Base-by-base conservation (phyloP, 2,888 invertebrate species). In the Holacanthella duospinosa region DNA sequence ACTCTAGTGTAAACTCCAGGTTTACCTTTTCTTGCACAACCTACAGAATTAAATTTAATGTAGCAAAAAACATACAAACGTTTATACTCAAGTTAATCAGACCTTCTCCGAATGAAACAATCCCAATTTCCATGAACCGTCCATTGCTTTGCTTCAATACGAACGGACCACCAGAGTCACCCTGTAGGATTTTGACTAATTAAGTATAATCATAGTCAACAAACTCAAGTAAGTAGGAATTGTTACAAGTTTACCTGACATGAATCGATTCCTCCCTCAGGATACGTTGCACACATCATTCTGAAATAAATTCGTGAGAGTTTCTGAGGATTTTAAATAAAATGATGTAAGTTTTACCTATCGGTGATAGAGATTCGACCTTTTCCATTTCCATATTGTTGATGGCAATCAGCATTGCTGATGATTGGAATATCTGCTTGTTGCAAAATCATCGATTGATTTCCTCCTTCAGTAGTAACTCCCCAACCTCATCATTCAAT, bases 111-210 rank as follows among this genome's bases (percentile, higher is more conserved):
- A 66, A 72, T 1, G 67, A 67, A 2, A 68, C 67, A 36, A 71
- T 64, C 25, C 72, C 72, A 29, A 72, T 64, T 59, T 70, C 67
- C 2, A 64, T 64, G 55, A 60, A 70, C 12, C 64, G 21, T 24
- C 64, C 68, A 26, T 59, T 43, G 1, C 43, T 60, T 29, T 58
- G 64, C 12, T 29, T 26, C 12, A 60, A 57, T 28, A 67, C 60
- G 55, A 64, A 67, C 12, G 70, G 70, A 1, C 71, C 71, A 12
- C 71, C 71, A n/a, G 64, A 64, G 29, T 71, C 71, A 2, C 71
- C 68, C 66, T 67, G 25, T n/a, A 36, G 19, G 27, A 55, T 16
- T 44, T 59, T 27, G 16, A 59, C 2, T 43, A 56, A 29, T 60
- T 29, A 12, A 27, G n/a, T n/a, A n/a, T n/a, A n/a, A n/a, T n/a